These are phyloP conservation scores for Somateria mollissima DNA, from an alignment of 2,797 vertebrate genomes.

Conservation along the genomic window DNA sequence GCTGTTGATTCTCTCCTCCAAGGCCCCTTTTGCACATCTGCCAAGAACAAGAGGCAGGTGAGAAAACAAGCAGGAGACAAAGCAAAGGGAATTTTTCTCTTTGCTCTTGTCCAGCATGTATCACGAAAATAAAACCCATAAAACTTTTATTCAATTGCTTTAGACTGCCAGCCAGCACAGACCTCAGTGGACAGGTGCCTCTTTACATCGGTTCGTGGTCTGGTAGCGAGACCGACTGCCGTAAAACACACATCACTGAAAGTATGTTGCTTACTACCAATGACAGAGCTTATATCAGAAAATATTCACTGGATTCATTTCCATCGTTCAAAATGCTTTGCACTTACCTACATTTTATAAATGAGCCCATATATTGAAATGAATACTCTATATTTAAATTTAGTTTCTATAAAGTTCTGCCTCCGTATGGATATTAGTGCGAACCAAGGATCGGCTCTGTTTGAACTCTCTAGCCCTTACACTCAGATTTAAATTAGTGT, in stretches of 20 bases:
- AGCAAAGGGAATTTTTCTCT: background rate
- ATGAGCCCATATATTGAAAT: background rate
- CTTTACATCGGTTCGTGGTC: background rate
- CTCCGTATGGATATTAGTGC: background rate
- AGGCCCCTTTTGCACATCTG: background rate
- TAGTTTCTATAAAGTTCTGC: background rate
- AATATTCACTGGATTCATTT: background rate
- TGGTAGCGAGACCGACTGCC: background rate
- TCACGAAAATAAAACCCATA: background rate
- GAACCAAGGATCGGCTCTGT: background rate
- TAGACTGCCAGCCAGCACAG: background rate
- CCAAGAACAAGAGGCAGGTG: background rate
- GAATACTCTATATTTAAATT: background rate
- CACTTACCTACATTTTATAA: background rate
- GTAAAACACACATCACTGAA: background rate
- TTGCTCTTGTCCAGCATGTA: background rate
- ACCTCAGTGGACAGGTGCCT: rapidly evolving
- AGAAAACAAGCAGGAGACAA: background rate
- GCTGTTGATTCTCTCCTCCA: background rate
- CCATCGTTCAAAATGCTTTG: background rate
- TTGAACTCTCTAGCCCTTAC: background rate
- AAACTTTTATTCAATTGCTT: background rate
- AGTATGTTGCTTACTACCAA: background rate
- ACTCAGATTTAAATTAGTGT: slow-evolving; percentile 14
- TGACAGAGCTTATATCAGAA: background rate